phyloP scores from a whole-genome alignment of 2,888 invertebrate species.

The Phytoseiulus persimilis region DNA sequence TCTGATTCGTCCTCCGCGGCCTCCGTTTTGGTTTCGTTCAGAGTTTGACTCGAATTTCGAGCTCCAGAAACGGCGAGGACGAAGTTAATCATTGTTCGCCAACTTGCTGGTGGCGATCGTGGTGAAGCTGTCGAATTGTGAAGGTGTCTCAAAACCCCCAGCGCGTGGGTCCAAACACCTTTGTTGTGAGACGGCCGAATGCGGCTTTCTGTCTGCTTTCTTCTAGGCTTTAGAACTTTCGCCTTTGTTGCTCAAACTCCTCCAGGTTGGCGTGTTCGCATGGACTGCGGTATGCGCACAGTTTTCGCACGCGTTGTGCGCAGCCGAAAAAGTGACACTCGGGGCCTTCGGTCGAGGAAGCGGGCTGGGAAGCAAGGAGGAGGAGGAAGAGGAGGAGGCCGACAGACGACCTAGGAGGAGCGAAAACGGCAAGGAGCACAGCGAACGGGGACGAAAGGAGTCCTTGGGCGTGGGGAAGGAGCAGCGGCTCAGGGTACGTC shows the following conservation, averaged over 20 bases:
- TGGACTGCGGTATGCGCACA: too few relatives aligned
- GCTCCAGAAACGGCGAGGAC: neutral
- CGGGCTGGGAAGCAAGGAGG: too few relatives aligned
- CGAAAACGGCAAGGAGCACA: too few relatives aligned
- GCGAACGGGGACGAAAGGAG: too few relatives aligned
- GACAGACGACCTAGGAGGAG: too few relatives aligned
- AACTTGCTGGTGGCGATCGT: neutral
- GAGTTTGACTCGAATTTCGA: neutral
- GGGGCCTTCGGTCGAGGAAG: too few relatives aligned
- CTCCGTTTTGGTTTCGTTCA: neutral
- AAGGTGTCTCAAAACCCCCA: neutral
- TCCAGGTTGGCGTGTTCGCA: neutral
- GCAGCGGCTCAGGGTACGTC: too few relatives aligned
- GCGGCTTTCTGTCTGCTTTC: neutral
- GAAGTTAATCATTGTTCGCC: neutral
- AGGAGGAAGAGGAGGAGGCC: too few relatives aligned
- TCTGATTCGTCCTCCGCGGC: neutral
- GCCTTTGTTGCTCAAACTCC: neutral
- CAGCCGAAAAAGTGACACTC: too few relatives aligned
- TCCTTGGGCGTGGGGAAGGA: too few relatives aligned
- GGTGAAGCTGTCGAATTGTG: neutral
- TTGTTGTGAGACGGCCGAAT: neutral
- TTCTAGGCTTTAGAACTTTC: neutral
- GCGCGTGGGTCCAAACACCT: neutral
- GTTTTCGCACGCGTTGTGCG: too few relatives aligned